Base-by-base conservation (phyloP, 1,140 invertebrate species). In the Pseudomyrmex dendroicus region DNA sequence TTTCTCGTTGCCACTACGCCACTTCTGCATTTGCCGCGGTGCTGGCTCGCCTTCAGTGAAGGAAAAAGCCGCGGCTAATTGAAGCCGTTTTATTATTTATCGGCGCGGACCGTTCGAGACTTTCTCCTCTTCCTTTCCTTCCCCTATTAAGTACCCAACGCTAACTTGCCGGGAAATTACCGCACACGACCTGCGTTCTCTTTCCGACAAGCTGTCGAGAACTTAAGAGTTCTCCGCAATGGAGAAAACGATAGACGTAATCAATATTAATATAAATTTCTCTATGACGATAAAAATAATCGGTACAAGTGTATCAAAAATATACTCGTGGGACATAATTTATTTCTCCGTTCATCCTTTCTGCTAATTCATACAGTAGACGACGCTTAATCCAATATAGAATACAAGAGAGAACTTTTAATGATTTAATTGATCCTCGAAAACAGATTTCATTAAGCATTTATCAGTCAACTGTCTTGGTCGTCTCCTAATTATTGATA, bases 1-100 rank as follows among this genome's bases (percentile, higher is more conserved):
- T 87, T 88, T 87, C 83, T 73, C 87, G 77, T 87, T 85, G 80
- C 77, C 85, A 76, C 83, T 70, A 64, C 68, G 73, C 84, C 74
- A 76, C 84, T 74, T 87, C 85, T 84, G 85, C 86, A 77, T 80
- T 80, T 78, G 67, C 67, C 67, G 82, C 66, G 35, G 73, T 35
- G 35, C n/a, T 78, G 54, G 54, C 56, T 63, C 35, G 35, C 35
- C 35, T 35, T 35, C 35, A 35, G 66, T 57, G 68, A 84, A 70
- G 85, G 85, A 66, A 87, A 84, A 70, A 84, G 84, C 67, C 46
- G 44, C 62, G 44, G 22, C 17, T 82, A 82, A 74, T 82, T 80
- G 66, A 59, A 2, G 4, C 2, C 15, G 35, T 74, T 74, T 82
- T 82, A 82, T 82, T 74, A 82, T 82, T 74, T 73, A 82, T 46